Evolutionary conservation across 2,113 vertebrate genomes (phyloP), one percentile per base, ranked within the genome.

Genomic region (Scalopus aquaticus): DNA sequence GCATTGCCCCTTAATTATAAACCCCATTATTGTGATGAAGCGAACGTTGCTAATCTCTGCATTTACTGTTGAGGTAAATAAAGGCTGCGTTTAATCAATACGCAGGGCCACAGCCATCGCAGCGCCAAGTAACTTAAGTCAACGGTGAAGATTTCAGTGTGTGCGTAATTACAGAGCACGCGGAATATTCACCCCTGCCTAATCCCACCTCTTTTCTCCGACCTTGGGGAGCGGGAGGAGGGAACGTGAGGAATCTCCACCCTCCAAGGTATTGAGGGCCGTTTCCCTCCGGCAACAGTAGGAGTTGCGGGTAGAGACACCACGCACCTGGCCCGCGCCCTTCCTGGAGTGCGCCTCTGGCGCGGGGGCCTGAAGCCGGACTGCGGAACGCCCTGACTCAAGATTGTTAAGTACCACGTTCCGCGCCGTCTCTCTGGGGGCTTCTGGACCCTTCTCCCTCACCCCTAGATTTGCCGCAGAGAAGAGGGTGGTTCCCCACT

Each of bases 61-160:
- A 82, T 93, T 98, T 98, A 98, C 97, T 98, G 98, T 98, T 96
- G 97, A 97, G 97, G 97, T 97, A 98, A 98, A 98, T 96, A 98
- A 96, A 98, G 97, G 98, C 97, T 98, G 97, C 96, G 97, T 98
- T 98, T 98, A 98, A 98, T 98, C 98, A 98, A 95, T 97, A 97
- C 42, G 67, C 96, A 92, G 92, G 96, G 96, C 97, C 97, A 96
- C 97, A 96, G 97, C 93, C 94, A 95, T 97, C 70, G 95, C 94
- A 73, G 96, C 90, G 97, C 46, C 37, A 96, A 98, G 98, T 98
- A 98, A 98, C 98, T 98, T 97, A 98, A 98, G 98, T 98, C 98
- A 98, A 97, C 97, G 97, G 95, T 98, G 98, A 98, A 97, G 97
- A 95, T 95, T 98, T 98, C 98, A 97, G 79, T 88, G 96, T 97